These are phyloP conservation scores for Brachionus calyciflorus DNA, from an alignment of 1,140 invertebrate species.

Conservation along the genomic window DNA sequence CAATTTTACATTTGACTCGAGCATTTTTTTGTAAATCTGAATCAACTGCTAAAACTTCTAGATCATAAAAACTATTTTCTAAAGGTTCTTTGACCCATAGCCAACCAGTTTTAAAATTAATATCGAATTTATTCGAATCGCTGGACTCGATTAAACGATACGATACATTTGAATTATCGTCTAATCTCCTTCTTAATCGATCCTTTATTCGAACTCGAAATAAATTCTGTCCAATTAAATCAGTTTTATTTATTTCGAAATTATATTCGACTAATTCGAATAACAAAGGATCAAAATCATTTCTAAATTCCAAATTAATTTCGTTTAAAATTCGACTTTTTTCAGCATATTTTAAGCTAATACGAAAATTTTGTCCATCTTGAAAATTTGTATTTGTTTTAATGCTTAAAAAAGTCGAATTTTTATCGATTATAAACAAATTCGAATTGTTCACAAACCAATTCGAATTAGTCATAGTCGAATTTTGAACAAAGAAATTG, in stretches of 20 bases:
- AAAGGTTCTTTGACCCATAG: background rate
- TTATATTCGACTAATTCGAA: slow-evolving; percentile 22
- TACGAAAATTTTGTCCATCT: slow-evolving; percentile 1
- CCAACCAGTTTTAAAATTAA: background rate
- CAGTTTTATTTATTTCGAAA: background rate
- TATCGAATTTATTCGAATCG: background rate
- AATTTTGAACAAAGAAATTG: background rate
- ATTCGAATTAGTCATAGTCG: background rate
- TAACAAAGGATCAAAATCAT: slow-evolving; percentile 39
- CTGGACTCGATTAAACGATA: background rate
- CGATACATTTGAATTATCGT: background rate
- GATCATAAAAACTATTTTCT: background rate
- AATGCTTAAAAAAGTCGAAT: background rate
- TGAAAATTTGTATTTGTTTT: background rate
- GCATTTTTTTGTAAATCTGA: slow-evolving; percentile 34
- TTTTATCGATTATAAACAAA: background rate
- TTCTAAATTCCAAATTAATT: slow-evolving; percentile 19
- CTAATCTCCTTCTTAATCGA: background rate
- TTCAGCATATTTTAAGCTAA: background rate
- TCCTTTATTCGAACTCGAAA: background rate
- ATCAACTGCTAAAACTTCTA: slow-evolving; percentile 15
- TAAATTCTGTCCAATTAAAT: slow-evolving; percentile 32
- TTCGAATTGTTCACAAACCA: background rate
- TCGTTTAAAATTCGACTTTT: background rate
- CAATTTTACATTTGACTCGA: background rate